A percentile compares a stretch with the other conserved stretches of the same genome.
Evolutionary conservation across 2,888 invertebrate genomes (phyloP).

Genomic region (Tenthredo mesomela): DNA sequence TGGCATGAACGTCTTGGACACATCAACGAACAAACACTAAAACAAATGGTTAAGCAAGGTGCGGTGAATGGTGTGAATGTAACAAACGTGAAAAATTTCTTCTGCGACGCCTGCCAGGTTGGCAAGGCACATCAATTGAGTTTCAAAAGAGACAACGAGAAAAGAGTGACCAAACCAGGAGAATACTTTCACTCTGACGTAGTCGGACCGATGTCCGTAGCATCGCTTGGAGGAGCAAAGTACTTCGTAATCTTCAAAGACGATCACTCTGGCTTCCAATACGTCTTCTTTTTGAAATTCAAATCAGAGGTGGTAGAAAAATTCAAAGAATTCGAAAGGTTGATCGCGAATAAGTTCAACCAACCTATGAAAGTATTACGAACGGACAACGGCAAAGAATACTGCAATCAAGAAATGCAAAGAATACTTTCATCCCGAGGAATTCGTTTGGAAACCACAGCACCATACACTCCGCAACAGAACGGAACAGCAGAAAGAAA

Average conservation of each 20-base stretch:
- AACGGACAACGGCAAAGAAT: constrained; percentile 55
- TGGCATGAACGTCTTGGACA: too few species aligned
- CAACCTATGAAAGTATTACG: neutral
- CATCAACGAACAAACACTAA: too few species aligned
- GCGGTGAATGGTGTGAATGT: too few species aligned
- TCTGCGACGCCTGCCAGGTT: too few species aligned
- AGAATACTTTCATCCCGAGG: constrained; percentile 44
- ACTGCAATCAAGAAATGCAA: constrained; percentile 44
- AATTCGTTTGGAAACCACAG: constrained; percentile 54
- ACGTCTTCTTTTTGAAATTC: neutral
- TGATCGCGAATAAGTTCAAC: neutral
- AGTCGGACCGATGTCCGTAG: neutral
- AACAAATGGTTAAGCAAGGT: too few species aligned
- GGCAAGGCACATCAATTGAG: too few species aligned
- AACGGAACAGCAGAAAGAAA: constrained; percentile 53
- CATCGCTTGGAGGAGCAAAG: neutral
- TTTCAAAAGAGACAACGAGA: too few species aligned
- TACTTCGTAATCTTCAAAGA: neutral
- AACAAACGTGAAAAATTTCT: too few species aligned
- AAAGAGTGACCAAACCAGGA: too few species aligned
- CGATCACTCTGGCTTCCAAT: neutral
- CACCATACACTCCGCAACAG: constrained; percentile 58
- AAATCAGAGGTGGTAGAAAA: neutral
- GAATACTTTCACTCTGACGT: neutral
- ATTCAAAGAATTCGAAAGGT: neutral